Base-by-base conservation (phyloP, 2,113 vertebrate genomes). In the Australoheros scitulus region DNA sequence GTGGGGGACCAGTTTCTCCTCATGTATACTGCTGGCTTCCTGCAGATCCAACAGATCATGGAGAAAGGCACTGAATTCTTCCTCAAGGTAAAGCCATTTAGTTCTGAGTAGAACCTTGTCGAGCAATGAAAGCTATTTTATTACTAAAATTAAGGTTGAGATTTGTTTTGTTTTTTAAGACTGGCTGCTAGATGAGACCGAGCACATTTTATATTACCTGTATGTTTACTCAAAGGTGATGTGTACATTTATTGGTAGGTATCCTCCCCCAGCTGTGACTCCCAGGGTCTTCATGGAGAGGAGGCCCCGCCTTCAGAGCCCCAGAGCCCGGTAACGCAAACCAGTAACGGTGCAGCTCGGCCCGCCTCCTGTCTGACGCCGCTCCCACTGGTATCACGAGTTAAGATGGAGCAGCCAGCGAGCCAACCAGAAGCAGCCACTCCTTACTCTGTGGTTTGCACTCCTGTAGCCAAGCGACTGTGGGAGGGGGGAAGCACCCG, bases 1-100 rank as follows among this genome's bases (percentile, higher is more conserved):
- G 97, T 99, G 93, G 97, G 98, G 0, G 98, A 99, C 93, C 98
- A 99, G 95, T 99, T 99, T 90, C 95, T 99, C 63, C 96, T 99
- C 70, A 99, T 99, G 97, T 99, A 99, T 87, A 99, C 98, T 0
- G 98, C 98, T 0, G 98, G 98, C 52, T 99, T 99, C 94, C 96
- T 99, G 91, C 98, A 99, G 96, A 99, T 99, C 95, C 98, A 99
- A 92, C 97, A 99, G 94, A 99, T 99, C 93, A 99, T 99, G 97
- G 98, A 99, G 93, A 98, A 99, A 64, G 98, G 98, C 91, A 99
- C 98, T 0, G 98, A 99, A 92, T 98, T 99, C 95, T 98, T 99
- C 95, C 96, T 99, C 63, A 99, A 99, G 97, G 98, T 99, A 93
- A 96, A 57, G 72, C 24, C 24, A 32, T 24, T 32, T 52, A 52